These are phyloP conservation scores for Drosophila melanica DNA, from an alignment of 1,140 invertebrate species.

Conservation along the genomic window DNA sequence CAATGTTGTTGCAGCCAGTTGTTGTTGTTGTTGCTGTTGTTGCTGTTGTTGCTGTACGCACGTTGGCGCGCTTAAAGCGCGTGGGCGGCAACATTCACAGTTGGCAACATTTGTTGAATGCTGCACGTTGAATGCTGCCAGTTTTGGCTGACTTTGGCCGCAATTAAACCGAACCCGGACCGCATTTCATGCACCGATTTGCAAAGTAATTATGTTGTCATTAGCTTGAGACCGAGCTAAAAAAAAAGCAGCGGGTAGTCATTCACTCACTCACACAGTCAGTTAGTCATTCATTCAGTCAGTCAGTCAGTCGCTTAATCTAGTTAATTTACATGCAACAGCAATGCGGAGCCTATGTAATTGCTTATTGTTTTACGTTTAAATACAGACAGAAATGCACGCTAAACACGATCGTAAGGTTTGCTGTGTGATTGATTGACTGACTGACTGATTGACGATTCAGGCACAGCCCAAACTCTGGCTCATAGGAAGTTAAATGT, in stretches of 20 bases:
- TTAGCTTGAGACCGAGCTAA: constrained; percentile 31
- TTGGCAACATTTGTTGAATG: constrained; percentile 56
- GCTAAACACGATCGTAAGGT: background rate
- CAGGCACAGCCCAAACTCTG: no score
- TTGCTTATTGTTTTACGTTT: background rate
- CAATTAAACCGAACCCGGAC: constrained; percentile 64
- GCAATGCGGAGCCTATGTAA: background rate
- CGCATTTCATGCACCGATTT: constrained; percentile 55
- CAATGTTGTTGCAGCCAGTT: constrained; percentile 7
- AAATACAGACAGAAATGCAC: background rate
- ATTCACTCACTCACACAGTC: background rate
- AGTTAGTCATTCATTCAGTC: background rate
- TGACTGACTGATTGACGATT: no score
- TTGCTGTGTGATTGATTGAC: no score
- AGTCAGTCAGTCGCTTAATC: constrained; percentile 22
- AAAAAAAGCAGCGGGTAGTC: constrained; percentile 22
- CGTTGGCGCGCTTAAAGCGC: constrained; percentile 36
- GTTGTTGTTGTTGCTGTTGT: constrained; percentile 11
- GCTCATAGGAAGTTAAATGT: no score
- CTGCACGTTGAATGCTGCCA: constrained; percentile 25
- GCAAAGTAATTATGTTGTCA: constrained; percentile 72
- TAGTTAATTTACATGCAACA: constrained; percentile 24
- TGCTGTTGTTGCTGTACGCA: constrained; percentile 50
- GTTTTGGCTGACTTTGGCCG: constrained; percentile 31
- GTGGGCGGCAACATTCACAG: constrained; percentile 70